These are phyloP conservation scores for Coelinius sp. DNA, from an alignment of 2,888 invertebrate genomes.

Conservation along the genomic window DNA sequence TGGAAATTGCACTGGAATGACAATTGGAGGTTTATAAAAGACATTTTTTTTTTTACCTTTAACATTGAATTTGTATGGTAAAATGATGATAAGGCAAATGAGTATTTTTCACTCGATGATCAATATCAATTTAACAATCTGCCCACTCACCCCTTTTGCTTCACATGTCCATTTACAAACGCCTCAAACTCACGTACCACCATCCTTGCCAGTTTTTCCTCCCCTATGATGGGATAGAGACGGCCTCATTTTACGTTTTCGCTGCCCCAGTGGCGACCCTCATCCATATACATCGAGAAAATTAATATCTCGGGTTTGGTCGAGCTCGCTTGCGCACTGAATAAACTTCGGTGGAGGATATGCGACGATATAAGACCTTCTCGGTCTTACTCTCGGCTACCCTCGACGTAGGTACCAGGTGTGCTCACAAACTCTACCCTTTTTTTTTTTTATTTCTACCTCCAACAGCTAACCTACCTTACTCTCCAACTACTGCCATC, in stretches of 20 bases:
- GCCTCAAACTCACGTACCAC: constrained; percentile 9
- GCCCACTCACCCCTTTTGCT: constrained; percentile 45
- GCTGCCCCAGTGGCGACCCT: constrained; percentile 58
- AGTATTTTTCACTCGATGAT: constrained; percentile 50
- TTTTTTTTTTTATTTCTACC: background rate
- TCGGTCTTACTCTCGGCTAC: constrained; percentile 2
- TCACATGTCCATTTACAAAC: background rate
- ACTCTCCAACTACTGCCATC: constrained; percentile 1
- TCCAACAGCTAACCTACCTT: constrained; percentile 15
- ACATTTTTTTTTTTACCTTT: background rate
- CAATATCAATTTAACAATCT: constrained; percentile 61
- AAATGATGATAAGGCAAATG: constrained; percentile 53
- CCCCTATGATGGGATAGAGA: background rate
- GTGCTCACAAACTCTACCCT: background rate
- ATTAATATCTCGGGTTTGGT: constrained; percentile 65
- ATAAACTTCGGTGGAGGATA: constrained; percentile 59
- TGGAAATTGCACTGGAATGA: background rate
- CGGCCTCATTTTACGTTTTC: constrained; percentile 1
- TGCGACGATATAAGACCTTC: constrained; percentile 22
- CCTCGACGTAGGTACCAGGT: constrained; percentile 2
- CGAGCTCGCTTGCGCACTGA: constrained; percentile 59
- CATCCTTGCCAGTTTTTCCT: constrained; percentile 19
- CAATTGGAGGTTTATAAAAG: background rate
- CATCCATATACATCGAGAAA: constrained; percentile 70
- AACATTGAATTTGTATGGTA: constrained; percentile 32